A percentile compares a stretch with the other conserved stretches of the same genome.
phyloP scores from a whole-genome alignment of 1,140 invertebrate genomes.

The Scylla paramamosain region DNA sequence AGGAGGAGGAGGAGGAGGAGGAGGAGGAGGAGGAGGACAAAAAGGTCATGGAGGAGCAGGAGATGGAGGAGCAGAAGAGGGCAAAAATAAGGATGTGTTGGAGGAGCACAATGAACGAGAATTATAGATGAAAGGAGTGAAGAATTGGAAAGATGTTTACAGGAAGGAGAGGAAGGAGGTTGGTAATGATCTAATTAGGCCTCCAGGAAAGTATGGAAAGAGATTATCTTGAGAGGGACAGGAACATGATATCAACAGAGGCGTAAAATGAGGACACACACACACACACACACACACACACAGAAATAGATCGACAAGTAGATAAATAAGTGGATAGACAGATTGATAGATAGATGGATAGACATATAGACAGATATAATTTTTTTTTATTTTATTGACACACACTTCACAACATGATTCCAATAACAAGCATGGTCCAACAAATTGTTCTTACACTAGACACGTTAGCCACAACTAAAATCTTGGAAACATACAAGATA shows the following conservation, averaged over 20 bases:
- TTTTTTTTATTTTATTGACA: neutral
- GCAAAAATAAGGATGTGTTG: neutral
- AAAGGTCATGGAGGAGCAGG: neutral
- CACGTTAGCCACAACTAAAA: too few relatives aligned
- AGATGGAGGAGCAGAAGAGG: too few relatives aligned
- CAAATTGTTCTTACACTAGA: too few relatives aligned
- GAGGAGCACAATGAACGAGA: neutral
- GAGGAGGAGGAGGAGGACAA: neutral
- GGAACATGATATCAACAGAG: neutral
- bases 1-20: constrained; percentile 19
- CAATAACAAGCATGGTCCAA: too few relatives aligned
- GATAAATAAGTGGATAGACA: neutral
- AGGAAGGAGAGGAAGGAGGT: neutral
- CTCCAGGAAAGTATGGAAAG: neutral
- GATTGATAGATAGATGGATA: neutral
- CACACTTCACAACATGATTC: too few relatives aligned
- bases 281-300: neutral
- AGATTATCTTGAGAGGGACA: neutral
- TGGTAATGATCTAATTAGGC: neutral
- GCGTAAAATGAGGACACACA: too few relatives aligned
- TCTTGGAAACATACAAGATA: too few relatives aligned
- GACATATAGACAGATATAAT: too few relatives aligned
- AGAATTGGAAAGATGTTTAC: neutral
- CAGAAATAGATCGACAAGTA: neutral
- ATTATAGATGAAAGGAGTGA: neutral